Conservation (phyloP, 2,797 vertebrate genomes). For the Arctocebus calabarensis region DNA sequence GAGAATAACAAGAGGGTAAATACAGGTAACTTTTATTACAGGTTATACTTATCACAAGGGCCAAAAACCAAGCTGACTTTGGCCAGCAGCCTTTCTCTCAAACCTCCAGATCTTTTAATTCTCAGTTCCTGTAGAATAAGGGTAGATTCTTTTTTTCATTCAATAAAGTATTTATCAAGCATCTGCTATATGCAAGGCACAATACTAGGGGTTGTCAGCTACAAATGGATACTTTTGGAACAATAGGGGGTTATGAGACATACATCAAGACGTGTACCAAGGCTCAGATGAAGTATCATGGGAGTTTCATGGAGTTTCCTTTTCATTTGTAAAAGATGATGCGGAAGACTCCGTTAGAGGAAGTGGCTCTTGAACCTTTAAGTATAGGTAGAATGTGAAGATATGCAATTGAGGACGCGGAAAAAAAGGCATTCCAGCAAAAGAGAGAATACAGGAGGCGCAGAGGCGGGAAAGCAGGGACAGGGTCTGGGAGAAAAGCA, state of each 20-base stretch:
- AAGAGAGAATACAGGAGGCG: neutral
- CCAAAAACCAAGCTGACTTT: neutral
- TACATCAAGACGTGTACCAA: neutral
- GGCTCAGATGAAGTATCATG: neutral
- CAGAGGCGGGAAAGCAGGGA: constrained; percentile 68
- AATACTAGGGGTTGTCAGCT: neutral
- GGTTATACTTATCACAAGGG: neutral
- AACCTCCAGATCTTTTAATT: neutral
- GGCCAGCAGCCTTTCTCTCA: neutral
- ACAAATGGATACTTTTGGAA: constrained; percentile 43
- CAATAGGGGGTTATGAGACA: neutral
- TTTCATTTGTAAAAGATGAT: constrained; percentile 19
- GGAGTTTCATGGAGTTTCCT: constrained; percentile 35
- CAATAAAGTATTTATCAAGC: neutral
- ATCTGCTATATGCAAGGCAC: neutral
- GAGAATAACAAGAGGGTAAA: neutral
- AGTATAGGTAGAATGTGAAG: constrained; percentile 34
- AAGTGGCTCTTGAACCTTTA: constrained; percentile 26
- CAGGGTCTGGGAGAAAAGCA: constrained; percentile 39
- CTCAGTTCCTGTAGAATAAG: neutral
- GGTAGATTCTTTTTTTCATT: neutral
- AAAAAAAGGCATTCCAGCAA: constrained; percentile 33
- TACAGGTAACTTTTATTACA: neutral
- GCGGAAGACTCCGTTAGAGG: neutral
- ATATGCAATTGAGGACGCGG: neutral